phyloP scores from a whole-genome alignment of 2,888 invertebrate genomes.

The Oegoconia quadripuncta region DNA sequence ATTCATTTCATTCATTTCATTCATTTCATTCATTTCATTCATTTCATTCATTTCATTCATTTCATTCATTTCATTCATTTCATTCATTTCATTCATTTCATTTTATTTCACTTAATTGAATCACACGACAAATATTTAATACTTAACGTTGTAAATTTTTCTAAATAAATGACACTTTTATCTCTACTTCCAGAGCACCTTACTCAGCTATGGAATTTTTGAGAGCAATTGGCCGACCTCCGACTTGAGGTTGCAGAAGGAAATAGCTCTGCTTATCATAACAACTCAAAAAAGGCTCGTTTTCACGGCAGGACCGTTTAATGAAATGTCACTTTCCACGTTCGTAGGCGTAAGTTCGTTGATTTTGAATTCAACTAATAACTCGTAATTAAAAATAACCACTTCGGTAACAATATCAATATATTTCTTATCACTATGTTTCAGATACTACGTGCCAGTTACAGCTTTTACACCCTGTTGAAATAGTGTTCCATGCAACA shows the following conservation, averaged over 20 bases:
- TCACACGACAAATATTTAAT: background rate
- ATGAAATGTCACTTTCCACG: conserved; percentile 51
- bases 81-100: no score
- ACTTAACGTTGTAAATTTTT: background rate
- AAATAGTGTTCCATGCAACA: no score
- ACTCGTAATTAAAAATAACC: background rate
- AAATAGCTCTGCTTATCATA: conserved; percentile 37
- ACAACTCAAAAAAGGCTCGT: conserved; percentile 37
- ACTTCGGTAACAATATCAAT: conserved; percentile 5
- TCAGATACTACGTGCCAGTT: conserved; percentile 56
- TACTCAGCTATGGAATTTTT: conserved; percentile 46
- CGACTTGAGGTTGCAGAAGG: conserved; percentile 29
- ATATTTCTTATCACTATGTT: no score
- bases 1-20: no score
- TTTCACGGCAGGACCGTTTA: conserved; percentile 54
- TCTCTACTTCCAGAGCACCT: conserved; percentile 41
- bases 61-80: no score
- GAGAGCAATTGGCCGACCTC: conserved; percentile 44
- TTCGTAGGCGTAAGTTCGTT: conserved; percentile 43
- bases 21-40: no score
- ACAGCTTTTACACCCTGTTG: conserved; percentile 56
- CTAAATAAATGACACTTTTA: background rate
- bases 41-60: no score
- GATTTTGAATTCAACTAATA: background rate
- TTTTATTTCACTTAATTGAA: no score